Conservation (phyloP, 2,797 vertebrate species). For the Poeciliopsis gracilis region DNA sequence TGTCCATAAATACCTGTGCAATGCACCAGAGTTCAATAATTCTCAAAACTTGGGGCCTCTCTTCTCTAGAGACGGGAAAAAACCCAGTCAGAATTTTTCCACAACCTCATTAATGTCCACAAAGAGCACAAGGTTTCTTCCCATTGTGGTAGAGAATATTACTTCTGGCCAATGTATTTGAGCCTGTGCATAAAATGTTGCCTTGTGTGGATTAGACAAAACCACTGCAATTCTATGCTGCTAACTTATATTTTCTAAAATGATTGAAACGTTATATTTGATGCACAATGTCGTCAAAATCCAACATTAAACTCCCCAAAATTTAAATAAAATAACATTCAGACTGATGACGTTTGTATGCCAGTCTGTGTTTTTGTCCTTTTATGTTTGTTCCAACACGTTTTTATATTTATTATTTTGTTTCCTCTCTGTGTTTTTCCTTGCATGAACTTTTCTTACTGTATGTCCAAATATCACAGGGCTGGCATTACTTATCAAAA, state of each 20-base stretch:
- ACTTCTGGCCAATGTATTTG: background rate
- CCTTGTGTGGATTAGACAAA: background rate
- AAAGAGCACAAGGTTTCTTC: background rate
- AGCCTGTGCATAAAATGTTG: background rate
- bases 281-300: background rate
- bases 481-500: constrained; percentile 58
- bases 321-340: background rate
- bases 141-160: background rate
- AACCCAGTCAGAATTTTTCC: background rate
- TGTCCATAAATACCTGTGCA: background rate
- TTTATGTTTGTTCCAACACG: background rate
- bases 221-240: background rate
- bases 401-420: background rate
- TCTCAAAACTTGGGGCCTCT: background rate
- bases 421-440: constrained; percentile 6
- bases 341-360: background rate
- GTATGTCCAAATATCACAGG: constrained; percentile 25
- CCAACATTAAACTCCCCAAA: background rate
- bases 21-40: background rate
- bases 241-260: background rate
- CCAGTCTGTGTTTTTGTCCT: background rate
- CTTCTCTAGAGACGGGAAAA: background rate
- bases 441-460: constrained; percentile 31
- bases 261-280: background rate
- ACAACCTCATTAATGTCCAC: background rate